These are phyloP conservation scores for Hyla sarda DNA, from an alignment of 2,113 vertebrate species.

Conservation along the genomic window DNA sequence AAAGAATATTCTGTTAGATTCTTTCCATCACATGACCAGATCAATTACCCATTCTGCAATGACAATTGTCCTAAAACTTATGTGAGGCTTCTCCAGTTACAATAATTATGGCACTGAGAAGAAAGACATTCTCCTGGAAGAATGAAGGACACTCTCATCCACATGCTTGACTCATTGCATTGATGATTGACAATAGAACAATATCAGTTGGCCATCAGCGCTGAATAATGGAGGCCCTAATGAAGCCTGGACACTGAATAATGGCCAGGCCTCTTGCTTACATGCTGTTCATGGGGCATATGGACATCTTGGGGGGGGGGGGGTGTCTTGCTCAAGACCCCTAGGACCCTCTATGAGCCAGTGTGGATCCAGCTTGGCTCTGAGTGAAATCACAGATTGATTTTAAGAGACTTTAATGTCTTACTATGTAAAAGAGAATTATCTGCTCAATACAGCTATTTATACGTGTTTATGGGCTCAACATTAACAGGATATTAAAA, in stretches of 20 bases:
- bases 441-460: not conserved
- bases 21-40: constrained; percentile 10
- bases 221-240: not conserved
- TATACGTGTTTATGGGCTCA: constrained; percentile 25
- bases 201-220: not conserved
- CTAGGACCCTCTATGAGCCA: not conserved
- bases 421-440: not conserved
- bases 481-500: constrained; percentile 39
- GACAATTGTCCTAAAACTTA: constrained; percentile 8
- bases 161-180: constrained; percentile 13
- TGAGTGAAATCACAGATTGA: not conserved
- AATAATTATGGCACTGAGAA: constrained; percentile 32
- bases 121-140: constrained; percentile 27
- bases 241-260: not conserved
- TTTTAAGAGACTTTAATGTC: not conserved
- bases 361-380: too few relatives aligned
- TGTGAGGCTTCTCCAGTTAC: not conserved
- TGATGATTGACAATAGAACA: constrained; percentile 31
- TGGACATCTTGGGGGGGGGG: too few relatives aligned
- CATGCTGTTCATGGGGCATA: too few relatives aligned
- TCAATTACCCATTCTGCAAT: constrained; percentile 23
- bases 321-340: too few relatives aligned
- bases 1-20: not conserved
- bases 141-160: not conserved
- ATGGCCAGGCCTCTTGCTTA: too few relatives aligned